Base-by-base conservation (phyloP, 1,140 invertebrate species). In the Elymnias hypermnestra region DNA sequence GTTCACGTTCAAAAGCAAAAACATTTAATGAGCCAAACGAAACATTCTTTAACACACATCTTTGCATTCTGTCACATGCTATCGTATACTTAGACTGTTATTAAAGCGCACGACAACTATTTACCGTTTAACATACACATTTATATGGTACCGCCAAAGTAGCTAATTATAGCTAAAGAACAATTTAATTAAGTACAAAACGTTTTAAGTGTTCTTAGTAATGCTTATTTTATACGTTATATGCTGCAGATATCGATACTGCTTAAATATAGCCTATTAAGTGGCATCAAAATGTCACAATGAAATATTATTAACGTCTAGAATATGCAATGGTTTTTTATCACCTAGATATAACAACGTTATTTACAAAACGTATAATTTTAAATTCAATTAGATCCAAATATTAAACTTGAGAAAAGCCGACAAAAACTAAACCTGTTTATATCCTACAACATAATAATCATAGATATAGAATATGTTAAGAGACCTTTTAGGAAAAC, bases 101-200 rank as follows among this genome's bases (percentile, higher is more conserved):
- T 5, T 12, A 29, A 4, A 7, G 8, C 8, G 23, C 23, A 3
- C 2, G 9, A 29, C 4, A 29, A 29, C 26, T 2, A 29, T 29
- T 29, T 12, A 29, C 4, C n/a, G 26, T 3, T 29, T 4, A 29
- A 29, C 10, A 29, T 13, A 29, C 5, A 12, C 26, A 29, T 29
- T 12, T 29, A 2, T 12, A 13, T 13, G 6, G 7, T 12, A 29
- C 26, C 26, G 26, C 26, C 26, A 29, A 29, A 29, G 26, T n/a
- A n/a, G n/a, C 26, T 8, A 46, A 38, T 21, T 38, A 10, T 31
- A 46, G 36, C 14, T 17, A 39, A 13, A 31, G 33, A 5, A 46
- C 13, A 13, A 12, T 46, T 39, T 46, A 46, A 46, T 46, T 26
- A 46, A 38, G 43, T 18, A 41, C 18, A 38, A 22, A 22, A 19